Evolutionary conservation across 2,797 vertebrate species (phyloP), one percentile per base, ranked within the genome.

Genomic region (Myripristis jacobus): DNA sequence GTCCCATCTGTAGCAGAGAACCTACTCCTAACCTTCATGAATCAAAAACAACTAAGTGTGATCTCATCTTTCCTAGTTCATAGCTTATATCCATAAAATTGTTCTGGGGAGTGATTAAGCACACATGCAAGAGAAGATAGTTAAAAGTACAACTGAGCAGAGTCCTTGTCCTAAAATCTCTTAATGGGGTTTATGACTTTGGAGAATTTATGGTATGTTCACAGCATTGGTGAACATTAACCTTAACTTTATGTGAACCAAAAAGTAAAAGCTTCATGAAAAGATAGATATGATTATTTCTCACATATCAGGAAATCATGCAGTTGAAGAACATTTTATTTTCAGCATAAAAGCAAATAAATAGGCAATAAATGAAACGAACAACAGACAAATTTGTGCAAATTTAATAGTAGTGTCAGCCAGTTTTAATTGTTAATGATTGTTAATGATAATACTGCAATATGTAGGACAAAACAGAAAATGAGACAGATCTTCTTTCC

Each of bases 301-400:
- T 69, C 15, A 78, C 34, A 70, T 2, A 54, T 52, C 34, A 59
- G 16, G 18, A 29, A 62, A 72, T 78, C 46, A 60, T 52, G 68
- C 12, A 72, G 52, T 59, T 21, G 0, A 48, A 56, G 43, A 21
- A 57, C 38, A 11, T 43, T 22, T 70, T 82, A 75, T 79, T 70
- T 59, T 29, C 41, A 73, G 74, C 22, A 81, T 38, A 48, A 57
- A 38, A 50, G 16, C 8, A 66, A 70, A 88, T 56, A 89, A 79
- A 89, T 67, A 86, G 66, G 22, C 2, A 79, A 80, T 62, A 70
- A 86, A 19, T 72, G 52, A 81, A 82, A 83, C 24, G 74, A 68
- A 85, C 52, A 57, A 62, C 46, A 75, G 27, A 53, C 59, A 80
- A 62, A 19, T 19, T 18, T 25, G 25, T 48, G 24, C 11, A 24